Conservation (phyloP, 2,113 vertebrate species). For the Ahaetulla prasina region DNA sequence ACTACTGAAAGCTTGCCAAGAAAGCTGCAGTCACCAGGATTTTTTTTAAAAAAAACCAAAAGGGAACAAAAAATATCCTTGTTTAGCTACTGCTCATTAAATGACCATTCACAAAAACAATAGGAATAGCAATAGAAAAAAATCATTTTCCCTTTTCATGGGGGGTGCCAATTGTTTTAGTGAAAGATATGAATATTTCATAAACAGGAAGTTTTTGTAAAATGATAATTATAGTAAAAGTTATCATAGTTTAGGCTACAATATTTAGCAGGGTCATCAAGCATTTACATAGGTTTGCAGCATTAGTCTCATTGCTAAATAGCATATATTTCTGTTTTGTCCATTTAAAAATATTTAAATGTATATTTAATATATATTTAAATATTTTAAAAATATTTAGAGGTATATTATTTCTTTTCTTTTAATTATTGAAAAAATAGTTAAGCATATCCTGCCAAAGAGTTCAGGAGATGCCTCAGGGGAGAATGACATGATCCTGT, state of each 20-base stretch:
- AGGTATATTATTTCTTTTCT: neutral
- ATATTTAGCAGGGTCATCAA: neutral
- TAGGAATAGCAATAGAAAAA: neutral
- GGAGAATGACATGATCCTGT: neutral
- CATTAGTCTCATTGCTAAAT: slow-evolving; percentile 20
- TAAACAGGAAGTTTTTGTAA: slow-evolving; percentile 13
- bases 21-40: neutral
- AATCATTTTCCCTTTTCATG: neutral
- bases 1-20: neutral
- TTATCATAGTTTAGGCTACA: slow-evolving; percentile 38
- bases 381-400: slow-evolving; percentile 50
- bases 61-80: neutral
- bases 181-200: slow-evolving; percentile 7
- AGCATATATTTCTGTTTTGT: slow-evolving; percentile 50
- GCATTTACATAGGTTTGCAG: neutral
- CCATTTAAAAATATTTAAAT: slow-evolving; percentile 47
- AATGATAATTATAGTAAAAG: neutral
- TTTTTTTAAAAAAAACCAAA: neutral
- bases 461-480: neutral
- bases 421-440: neutral
- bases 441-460: slow-evolving; percentile 32
- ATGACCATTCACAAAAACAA: neutral
- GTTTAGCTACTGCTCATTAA: neutral
- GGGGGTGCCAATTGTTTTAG: neutral
- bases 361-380: no score